Evolutionary conservation across 2,888 invertebrate species (phyloP).

Genomic region (Stenotaenia linearis): DNA sequence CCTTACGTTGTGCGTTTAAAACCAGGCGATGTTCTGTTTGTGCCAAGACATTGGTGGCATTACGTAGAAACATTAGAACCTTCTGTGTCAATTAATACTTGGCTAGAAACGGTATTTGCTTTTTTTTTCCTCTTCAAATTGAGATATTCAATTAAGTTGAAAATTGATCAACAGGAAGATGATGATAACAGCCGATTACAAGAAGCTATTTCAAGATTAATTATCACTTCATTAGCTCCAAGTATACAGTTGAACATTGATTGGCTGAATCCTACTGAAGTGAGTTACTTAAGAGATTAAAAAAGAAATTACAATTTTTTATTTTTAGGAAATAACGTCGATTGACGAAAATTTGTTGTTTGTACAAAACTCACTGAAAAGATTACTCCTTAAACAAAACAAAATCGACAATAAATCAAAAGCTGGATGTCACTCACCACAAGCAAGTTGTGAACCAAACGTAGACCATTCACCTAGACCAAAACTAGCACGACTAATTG

Average conservation of each 20-base stretch:
- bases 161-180: constrained; percentile 35
- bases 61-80: constrained; percentile 69
- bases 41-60: constrained; percentile 96
- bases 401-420: too few relatives aligned
- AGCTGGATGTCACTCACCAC: too few relatives aligned
- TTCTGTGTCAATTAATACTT: constrained; percentile 63
- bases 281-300: background rate
- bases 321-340: background rate
- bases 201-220: constrained; percentile 63
- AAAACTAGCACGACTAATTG: background rate
- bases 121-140: background rate
- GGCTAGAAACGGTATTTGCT: constrained; percentile 63
- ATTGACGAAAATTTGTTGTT: background rate
- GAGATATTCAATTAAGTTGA: too few relatives aligned
- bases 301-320: background rate
- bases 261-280: constrained; percentile 36
- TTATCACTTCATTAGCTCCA: constrained; percentile 52
- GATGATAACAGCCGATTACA: constrained; percentile 55
- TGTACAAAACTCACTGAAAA: background rate
- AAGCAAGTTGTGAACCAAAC: background rate
- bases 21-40: constrained; percentile 79
- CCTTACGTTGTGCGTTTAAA: constrained; percentile 59
- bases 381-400: background rate
- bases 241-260: background rate
- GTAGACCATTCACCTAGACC: background rate